Base-by-base conservation (phyloP, 2,888 invertebrate species). In the Cephus sareptanus region DNA sequence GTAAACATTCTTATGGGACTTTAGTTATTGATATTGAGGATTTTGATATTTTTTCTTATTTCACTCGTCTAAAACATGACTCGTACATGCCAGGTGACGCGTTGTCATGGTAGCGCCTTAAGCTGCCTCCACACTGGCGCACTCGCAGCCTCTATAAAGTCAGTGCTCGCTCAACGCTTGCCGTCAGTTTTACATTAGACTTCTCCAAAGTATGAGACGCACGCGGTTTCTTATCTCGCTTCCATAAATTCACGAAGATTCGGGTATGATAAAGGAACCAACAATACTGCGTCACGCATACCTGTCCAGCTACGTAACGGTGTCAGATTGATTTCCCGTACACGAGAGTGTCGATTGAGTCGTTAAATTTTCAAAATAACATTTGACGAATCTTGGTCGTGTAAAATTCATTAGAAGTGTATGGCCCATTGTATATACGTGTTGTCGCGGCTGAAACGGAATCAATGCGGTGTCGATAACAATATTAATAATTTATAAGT, bases 151-250 rank as follows among this genome's bases (percentile, higher is more conserved):
- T 81, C 82, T 87, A 87, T 87, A 87, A 87, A 87, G 86, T 86
- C 85, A 83, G 83, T 87, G 82, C 85, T 84, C 86, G 80, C 81
- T 81, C 83, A 81, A 83, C 85, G 84, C 81, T 81, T 81, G 81
- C 83, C 84, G 85, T 83, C 84, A 87, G 87, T 87, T 84, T 83
- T 82, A 83, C 82, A 85, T 83, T 84, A 85, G 83, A 86, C 83
- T 83, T 83, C 86, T 83, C 82, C 79, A 83, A 84, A 84, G 83
- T 82, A 86, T 82, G 80, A 40, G 40, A 83, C 85, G 81, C 40
- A 56, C 37, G 74, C 35, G 74, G 23, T 34, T 35, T n/a, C 74
- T 30, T n/a, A 34, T 34, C 31, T 74, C 74, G 71, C 71, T 11
- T 70, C 33, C 33, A 31, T 33, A 70, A 70, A 70, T 70, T 70